Evolutionary conservation across 92 coral and sea anemone species (phyloP).

Genomic region (Bergia sp.): DNA sequence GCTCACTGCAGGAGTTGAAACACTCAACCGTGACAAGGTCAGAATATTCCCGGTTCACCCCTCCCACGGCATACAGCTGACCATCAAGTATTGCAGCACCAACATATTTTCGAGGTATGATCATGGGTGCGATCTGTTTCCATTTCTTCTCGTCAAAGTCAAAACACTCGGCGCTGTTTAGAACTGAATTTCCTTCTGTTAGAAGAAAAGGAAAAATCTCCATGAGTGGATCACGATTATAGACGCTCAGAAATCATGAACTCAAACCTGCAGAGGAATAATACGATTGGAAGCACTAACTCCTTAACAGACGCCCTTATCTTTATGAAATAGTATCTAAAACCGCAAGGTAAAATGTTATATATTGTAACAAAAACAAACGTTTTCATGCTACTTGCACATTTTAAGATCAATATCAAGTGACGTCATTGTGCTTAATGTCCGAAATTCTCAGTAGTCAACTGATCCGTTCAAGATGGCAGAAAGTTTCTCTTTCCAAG

Average conservation of each 20-base stretch:
- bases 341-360: too few relatives aligned
- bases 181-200: conserved; percentile 79
- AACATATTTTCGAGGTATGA: conserved; percentile 87
- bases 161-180: conserved; percentile 85
- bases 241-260: neutral
- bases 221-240: neutral
- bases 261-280: too few relatives aligned
- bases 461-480: too few relatives aligned
- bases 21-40: conserved; percentile 96
- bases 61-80: conserved; percentile 99
- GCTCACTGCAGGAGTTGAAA: conserved; percentile 84
- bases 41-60: conserved; percentile 88
- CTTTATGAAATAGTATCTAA: too few relatives aligned
- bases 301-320: too few relatives aligned
- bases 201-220: neutral
- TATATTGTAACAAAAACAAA: too few relatives aligned
- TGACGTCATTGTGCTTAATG: too few relatives aligned
- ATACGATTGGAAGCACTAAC: too few relatives aligned
- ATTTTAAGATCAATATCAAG: too few relatives aligned
- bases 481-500: too few relatives aligned
- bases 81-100: conserved; percentile 96
- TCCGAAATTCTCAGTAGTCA: too few relatives aligned
- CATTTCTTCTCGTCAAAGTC: conserved; percentile 88
- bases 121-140: conserved; percentile 89
- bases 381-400: too few relatives aligned